phyloP scores from a whole-genome alignment of 2,113 vertebrate genomes.

The Caretta caretta region DNA sequence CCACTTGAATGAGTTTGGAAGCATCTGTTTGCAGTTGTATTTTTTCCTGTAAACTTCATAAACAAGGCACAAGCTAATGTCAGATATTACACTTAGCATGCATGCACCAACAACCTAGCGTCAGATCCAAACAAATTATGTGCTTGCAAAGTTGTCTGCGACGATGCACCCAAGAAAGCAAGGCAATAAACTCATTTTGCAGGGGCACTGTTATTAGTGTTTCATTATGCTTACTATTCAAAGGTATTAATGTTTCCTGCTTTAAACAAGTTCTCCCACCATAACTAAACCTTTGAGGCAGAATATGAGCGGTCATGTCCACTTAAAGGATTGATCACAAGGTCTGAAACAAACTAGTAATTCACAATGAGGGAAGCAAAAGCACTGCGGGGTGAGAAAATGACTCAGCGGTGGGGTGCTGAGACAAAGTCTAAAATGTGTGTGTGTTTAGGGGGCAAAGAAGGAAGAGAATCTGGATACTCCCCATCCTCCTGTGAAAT shows the following conservation, averaged over 20 bases:
- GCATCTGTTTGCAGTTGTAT: conserved; percentile 28
- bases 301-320: neutral
- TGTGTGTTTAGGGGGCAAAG: neutral
- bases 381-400: neutral
- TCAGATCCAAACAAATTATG: neutral
- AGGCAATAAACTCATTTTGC: neutral
- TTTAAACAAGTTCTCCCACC: neutral
- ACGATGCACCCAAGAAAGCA: neutral
- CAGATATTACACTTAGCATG: neutral
- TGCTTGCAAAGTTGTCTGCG: neutral
- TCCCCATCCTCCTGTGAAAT: neutral
- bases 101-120: too few species aligned
- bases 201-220: neutral
- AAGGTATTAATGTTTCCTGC: neutral
- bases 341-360: neutral
- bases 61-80: neutral
- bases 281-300: neutral
- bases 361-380: neutral
- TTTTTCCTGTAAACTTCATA: neutral
- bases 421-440: neutral
- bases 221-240: neutral
- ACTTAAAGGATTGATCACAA: neutral
- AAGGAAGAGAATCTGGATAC: neutral
- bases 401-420: neutral
- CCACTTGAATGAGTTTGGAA: neutral